Percentiles rank a stretch among this genome's conserved stretches.
These are phyloP conservation scores for Rostrhamus sociabilis DNA, from an alignment of 2,797 vertebrate genomes.

Conservation along the genomic window DNA sequence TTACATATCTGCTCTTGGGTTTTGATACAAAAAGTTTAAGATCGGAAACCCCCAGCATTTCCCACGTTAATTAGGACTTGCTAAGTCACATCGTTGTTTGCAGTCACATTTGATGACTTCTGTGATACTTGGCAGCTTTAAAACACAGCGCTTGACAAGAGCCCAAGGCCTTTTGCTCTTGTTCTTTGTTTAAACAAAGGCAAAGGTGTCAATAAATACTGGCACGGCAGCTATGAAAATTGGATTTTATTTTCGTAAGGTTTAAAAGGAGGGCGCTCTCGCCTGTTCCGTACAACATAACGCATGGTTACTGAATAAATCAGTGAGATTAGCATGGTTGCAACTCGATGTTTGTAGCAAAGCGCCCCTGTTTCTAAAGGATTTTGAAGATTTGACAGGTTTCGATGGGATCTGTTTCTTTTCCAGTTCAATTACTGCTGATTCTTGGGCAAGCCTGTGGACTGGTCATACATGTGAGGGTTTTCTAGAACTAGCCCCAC, in stretches of 20 bases:
- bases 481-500: background rate
- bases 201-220: background rate
- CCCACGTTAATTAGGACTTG: background rate
- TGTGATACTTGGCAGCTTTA: background rate
- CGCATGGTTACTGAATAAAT: accelerated
- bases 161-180: background rate
- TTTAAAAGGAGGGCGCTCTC: background rate
- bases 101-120: background rate
- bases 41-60: background rate
- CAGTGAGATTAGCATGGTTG: background rate
- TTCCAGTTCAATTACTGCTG: background rate
- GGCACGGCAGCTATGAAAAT: background rate
- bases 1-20: accelerated
- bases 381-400: background rate
- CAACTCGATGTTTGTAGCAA: accelerated
- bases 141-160: background rate
- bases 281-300: background rate
- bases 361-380: accelerated
- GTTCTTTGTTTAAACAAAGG: background rate
- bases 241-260: background rate
- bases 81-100: background rate
- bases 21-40: background rate
- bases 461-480: accelerated
- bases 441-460: too few species aligned
- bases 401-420: background rate